Evolutionary conservation across 2,113 vertebrate species (phyloP).

Genomic region (Ailurus styani): DNA sequence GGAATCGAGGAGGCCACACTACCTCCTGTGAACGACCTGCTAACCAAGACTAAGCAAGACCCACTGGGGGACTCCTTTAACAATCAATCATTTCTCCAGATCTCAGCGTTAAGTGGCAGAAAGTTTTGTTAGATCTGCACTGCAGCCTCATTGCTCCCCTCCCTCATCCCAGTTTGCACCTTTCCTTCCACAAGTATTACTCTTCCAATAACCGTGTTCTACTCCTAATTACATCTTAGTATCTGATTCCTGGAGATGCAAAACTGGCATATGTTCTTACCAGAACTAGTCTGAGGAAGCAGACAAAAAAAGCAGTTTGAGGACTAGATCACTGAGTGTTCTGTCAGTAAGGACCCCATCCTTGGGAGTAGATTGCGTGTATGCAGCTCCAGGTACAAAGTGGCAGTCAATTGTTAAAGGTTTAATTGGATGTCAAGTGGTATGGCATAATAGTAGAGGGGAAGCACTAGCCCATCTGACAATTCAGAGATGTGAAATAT

Average conservation of each 20-base stretch:
- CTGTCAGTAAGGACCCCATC: background rate
- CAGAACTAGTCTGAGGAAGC: background rate
- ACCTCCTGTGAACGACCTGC: too few relatives aligned
- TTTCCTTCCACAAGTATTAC: background rate
- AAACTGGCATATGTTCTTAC: background rate
- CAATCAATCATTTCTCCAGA: background rate
- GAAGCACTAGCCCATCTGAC: background rate
- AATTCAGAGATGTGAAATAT: background rate
- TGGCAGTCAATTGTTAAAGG: background rate
- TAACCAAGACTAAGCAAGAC: background rate
- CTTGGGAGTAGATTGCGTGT: background rate
- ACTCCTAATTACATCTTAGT: background rate
- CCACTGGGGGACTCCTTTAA: background rate
- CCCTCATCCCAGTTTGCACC: rapidly evolving
- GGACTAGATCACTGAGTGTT: background rate
- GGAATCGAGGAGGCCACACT: background rate
- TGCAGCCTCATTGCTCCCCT: background rate
- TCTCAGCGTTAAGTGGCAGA: background rate
- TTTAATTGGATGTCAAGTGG: background rate
- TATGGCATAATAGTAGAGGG: rapidly evolving
- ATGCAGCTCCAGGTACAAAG: background rate
- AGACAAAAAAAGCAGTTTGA: background rate
- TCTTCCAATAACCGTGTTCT: background rate
- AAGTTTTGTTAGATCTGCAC: background rate
- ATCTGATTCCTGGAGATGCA: background rate